Base-by-base conservation (phyloP, 2,113 vertebrate species). In the Pachypanchax playfairii region DNA sequence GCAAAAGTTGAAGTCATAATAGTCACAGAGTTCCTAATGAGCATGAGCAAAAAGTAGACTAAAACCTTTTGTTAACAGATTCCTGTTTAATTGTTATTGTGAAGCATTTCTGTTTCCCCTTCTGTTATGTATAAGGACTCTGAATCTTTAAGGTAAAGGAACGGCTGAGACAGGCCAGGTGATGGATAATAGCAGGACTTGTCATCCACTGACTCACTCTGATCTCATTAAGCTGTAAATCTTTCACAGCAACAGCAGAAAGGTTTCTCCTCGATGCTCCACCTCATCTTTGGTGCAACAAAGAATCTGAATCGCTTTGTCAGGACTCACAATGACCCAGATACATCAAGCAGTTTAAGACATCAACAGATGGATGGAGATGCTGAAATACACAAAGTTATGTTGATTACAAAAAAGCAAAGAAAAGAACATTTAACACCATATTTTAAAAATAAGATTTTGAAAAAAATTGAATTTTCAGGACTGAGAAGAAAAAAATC, bases 211-310 rank as follows among this genome's bases (percentile, higher is more conserved):
- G 75, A 65, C 77, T 71, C 41, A 75, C 69, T 69, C 70, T 47
- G 18, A 51, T 75, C 80, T 91, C 90, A 91, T 88, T 87, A 89
- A 86, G 89, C 89, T 92, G 92, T 93, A 94, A 94, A 92, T 93
- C 92, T 92, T 83, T 86, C 76, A 78, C 77, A 84, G 66, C 70
- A 47, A 67, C 84, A 38, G 82, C 84, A 67, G 66, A 83, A 70
- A 82, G 77, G 80, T 79, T 81, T 86, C 70, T 89, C 68, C 75
- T 70, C 66, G 60, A 79, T 64, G 67, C 69, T 80, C 77, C 74
- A 79, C 75, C 76, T 80, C 69, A 65, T 77, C 81, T 76, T 77
- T 8, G 41, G 77, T 81, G 72, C 47, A 64, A 81, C 82, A 89
- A 87, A 79, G 41, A 67, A 84, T 73, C 49, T 44, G 79, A 73